Conservation (phyloP, 2,113 vertebrate genomes). For the Haliaeetus leucogaster region DNA sequence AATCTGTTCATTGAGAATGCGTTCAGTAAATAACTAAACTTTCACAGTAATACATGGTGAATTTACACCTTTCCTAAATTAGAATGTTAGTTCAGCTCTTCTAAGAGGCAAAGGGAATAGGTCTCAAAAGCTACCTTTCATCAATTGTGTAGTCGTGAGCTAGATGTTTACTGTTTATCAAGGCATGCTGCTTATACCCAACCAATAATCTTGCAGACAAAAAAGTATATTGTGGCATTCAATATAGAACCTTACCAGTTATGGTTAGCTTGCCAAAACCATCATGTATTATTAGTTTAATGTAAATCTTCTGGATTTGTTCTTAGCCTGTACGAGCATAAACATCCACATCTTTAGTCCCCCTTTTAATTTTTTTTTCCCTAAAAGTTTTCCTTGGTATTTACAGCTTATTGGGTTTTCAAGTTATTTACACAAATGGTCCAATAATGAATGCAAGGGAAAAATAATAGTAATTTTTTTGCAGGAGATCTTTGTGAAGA, state of each 20-base stretch:
- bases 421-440: background rate
- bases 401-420: background rate
- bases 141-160: background rate
- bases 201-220: background rate
- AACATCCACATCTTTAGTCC: background rate
- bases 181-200: background rate
- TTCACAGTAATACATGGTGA: background rate
- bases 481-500: rapidly evolving
- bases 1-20: background rate
- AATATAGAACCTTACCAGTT: background rate
- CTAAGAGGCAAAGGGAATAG: background rate
- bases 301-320: background rate
- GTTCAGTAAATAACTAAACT: background rate
- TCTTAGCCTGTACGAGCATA: background rate
- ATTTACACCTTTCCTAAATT: background rate
- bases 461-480: background rate
- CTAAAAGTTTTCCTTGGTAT: background rate
- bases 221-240: background rate
- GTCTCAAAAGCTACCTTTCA: background rate
- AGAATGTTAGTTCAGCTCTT: background rate
- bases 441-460: background rate
- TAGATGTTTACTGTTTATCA: background rate
- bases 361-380: background rate
- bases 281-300: background rate
- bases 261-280: background rate